Evolutionary conservation across 2,113 vertebrate genomes (phyloP), one percentile per base, ranked within the genome.

Genomic region (Hippoglossus stenolepis): DNA sequence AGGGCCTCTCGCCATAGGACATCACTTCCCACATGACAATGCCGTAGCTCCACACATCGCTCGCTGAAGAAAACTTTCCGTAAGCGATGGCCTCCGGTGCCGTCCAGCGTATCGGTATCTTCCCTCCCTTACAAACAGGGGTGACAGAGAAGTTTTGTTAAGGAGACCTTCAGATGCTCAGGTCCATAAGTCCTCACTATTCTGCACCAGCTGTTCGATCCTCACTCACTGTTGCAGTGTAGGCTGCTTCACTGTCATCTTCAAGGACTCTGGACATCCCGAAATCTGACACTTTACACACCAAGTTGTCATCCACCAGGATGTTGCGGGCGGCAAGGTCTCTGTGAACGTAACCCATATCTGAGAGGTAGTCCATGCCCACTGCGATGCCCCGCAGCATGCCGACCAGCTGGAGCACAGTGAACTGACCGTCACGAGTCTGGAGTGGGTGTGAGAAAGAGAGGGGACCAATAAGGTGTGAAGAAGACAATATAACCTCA

Each of bases 1-100:
- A 99, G 0, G 98, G 98, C 79, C 97, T 95, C 87, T 99, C 98
- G 26, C 98, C 98, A 0, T 98, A 99, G 63, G 97, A 99, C 97
- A 99, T 99, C 89, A 99, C 98, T 86, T 99, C 98, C 98, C 97
- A 99, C 98, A 99, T 99, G 66, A 99, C 97, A 45, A 99, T 99
- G 7, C 96, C 97, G 0, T 97, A 99, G 90, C 97, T 99, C 98
- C 98, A 99, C 0, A 96, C 93, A 0, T 99, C 98, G 0, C 97
- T 98, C 38, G 96, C 96, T 0, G 98, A 97, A 64, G 98, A 99
- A 90, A 99, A 99, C 85, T 98, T 99, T 21, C 97, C 94, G 89
- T 98, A 98, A 63, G 97, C 95, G 20, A 99, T 98, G 8, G 98
- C 96, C 91, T 99, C 98, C 9, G 98, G 97, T 64, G 98, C 97